A percentile compares a stretch with the other conserved stretches of the same genome.
These are phyloP conservation scores for Leucophora obtusa DNA, from an alignment of 2,888 invertebrate genomes.

Conservation along the genomic window DNA sequence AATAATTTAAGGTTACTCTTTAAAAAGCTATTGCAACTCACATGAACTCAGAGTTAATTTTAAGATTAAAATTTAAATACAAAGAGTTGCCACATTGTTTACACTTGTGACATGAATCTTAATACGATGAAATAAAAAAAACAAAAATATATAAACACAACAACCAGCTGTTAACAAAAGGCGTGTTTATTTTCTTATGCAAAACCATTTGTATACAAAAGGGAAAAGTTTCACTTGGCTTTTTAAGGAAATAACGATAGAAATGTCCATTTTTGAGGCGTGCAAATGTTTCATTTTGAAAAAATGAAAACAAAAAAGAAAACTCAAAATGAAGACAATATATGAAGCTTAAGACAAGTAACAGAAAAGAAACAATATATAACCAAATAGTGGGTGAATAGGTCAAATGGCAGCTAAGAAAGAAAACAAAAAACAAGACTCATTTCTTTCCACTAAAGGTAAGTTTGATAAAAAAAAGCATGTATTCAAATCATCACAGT, in stretches of 20 bases:
- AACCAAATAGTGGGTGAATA: slow-evolving; percentile 75
- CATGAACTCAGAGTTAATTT: no score
- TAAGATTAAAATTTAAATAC: not conserved
- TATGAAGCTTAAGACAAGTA: slow-evolving; percentile 58
- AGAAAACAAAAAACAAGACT: slow-evolving; percentile 22
- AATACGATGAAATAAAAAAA: not conserved
- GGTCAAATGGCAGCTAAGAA: slow-evolving; percentile 71
- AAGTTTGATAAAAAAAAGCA: slow-evolving; percentile 8
- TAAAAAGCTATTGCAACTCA: no score
- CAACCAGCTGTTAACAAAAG: slow-evolving; percentile 44
- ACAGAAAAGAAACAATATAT: slow-evolving; percentile 38
- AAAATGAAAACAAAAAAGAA: slow-evolving; percentile 47
- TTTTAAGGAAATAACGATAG: slow-evolving; percentile 75
- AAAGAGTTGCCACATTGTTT: slow-evolving; percentile 8
- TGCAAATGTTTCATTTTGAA: slow-evolving; percentile 56
- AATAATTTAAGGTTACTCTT: no score
- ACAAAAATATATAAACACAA: not conserved
- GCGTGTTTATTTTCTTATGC: slow-evolving; percentile 29
- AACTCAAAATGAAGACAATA: slow-evolving; percentile 54
- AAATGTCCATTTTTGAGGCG: slow-evolving; percentile 72
- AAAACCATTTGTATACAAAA: slow-evolving; percentile 18
- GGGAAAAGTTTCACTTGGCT: slow-evolving; percentile 73
- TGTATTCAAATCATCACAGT: slow-evolving; percentile 56
- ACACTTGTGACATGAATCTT: slow-evolving; percentile 1
- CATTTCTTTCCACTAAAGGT: slow-evolving; percentile 42